Conservation (phyloP, 1,140 invertebrate genomes). For the Diorhabda sublineata region DNA sequence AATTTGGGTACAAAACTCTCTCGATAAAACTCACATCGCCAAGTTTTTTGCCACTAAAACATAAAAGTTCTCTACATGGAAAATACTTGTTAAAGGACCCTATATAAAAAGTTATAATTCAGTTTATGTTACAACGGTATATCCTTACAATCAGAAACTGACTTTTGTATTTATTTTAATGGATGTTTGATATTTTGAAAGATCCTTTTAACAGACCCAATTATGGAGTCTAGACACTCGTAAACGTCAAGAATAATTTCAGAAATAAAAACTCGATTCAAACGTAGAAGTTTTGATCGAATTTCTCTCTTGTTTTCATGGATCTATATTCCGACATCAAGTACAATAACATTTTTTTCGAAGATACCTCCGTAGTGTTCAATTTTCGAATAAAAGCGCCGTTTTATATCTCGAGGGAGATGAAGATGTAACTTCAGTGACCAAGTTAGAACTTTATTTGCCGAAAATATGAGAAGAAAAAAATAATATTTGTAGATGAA, state of each 20-base stretch:
- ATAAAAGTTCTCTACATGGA: too few relatives aligned
- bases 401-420: neutral
- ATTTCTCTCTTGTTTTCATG: slow-evolving; percentile 36
- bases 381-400: neutral
- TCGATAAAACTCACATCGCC: too few relatives aligned
- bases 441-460: neutral
- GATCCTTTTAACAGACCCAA: neutral
- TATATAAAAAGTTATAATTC: too few relatives aligned
- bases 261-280: slow-evolving; percentile 1
- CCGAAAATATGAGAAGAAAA: neutral
- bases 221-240: neutral
- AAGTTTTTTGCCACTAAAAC: too few relatives aligned
- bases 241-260: neutral
- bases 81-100: too few relatives aligned
- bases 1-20: too few relatives aligned
- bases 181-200: too few relatives aligned
- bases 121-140: too few relatives aligned
- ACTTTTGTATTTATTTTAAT: too few relatives aligned
- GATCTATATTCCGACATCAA: neutral
- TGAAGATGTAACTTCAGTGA: neutral
- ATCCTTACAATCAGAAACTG: too few relatives aligned
- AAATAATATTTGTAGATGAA: neutral
- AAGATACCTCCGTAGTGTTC: neutral
- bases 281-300: slow-evolving; percentile 27
- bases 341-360: neutral